These are phyloP conservation scores for Microtus richardsoni DNA, from an alignment of 2,113 vertebrate genomes.

Conservation along the genomic window DNA sequence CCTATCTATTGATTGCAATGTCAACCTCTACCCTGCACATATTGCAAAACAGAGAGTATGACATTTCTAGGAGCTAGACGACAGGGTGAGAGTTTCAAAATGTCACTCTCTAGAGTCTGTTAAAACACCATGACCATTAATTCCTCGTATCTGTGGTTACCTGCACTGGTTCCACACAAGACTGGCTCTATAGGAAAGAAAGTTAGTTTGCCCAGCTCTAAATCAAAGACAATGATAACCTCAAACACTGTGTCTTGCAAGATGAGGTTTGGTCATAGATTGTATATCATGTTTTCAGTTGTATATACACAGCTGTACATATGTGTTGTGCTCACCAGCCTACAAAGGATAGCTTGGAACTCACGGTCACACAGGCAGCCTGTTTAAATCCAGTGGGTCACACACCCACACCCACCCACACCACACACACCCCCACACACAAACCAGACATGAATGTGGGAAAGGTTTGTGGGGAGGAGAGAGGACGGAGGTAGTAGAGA, in stretches of 20 bases:
- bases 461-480: background rate
- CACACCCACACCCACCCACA: background rate
- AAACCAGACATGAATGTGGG: background rate
- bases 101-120: background rate
- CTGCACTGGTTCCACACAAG: background rate
- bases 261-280: background rate
- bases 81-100: background rate
- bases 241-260: background rate
- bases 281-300: background rate
- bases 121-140: background rate
- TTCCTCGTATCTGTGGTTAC: background rate
- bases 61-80: background rate
- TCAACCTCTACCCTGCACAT: background rate
- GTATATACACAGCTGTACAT: background rate
- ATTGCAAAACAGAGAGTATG: background rate
- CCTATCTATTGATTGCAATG: background rate
- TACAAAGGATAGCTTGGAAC: background rate
- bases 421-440: background rate
- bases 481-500: background rate
- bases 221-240: background rate
- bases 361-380: no score
- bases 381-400: background rate
- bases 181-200: background rate
- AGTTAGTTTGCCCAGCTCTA: background rate
- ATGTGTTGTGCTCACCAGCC: no score